Evolutionary conservation across 2,888 invertebrate species (phyloP), one percentile per base, ranked within the genome.

Genomic region (Adela reaumurella): DNA sequence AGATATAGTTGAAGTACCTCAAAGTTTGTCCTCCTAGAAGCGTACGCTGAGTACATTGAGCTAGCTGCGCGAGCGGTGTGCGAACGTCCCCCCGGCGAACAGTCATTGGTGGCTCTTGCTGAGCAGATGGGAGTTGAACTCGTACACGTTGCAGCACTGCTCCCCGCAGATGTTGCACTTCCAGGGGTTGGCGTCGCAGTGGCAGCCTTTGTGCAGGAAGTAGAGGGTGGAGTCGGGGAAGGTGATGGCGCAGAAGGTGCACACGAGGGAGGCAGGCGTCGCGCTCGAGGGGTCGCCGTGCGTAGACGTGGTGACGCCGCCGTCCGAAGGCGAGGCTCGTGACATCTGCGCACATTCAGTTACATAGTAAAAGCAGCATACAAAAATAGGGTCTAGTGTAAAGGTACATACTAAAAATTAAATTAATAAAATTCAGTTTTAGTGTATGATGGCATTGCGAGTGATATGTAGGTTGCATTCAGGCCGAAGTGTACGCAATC

Each of bases 111-210:
- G 94, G 73, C 92, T 93, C 76, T 94, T 94, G 76, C 94, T 94
- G 58, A 95, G 82, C 67, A 95, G 83, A 83, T 96, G 95, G 59
- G 94, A 93, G 82, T 96, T 95, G 82, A 97, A 97, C 73, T 97
- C 95, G 77, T 97, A 97, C 49, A 96, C 91, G 66, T 96, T 94
- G 70, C 89, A 90, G 73, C 94, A 94, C 67, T 92, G 90, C 70
- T 94, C 93, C 46, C 97, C 97, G 71, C 97, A 98, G 59, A 97
- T 93, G 78, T 97, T 97, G 74, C 97, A 97, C 76, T 95, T 95
- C 85, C 85, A 97, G 1, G 97, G 97, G 77, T 97, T 96, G 57
- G 93, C 91, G 66, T 95, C 94, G 58, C 96, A 96, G 79, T 98
- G 97, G 69, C 97, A 94, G 57, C 97, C 97, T 80, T 97, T 97